Evolutionary conservation across 2,113 vertebrate species (phyloP), one percentile per base, ranked within the genome.

Genomic region (Cavia aperea): DNA sequence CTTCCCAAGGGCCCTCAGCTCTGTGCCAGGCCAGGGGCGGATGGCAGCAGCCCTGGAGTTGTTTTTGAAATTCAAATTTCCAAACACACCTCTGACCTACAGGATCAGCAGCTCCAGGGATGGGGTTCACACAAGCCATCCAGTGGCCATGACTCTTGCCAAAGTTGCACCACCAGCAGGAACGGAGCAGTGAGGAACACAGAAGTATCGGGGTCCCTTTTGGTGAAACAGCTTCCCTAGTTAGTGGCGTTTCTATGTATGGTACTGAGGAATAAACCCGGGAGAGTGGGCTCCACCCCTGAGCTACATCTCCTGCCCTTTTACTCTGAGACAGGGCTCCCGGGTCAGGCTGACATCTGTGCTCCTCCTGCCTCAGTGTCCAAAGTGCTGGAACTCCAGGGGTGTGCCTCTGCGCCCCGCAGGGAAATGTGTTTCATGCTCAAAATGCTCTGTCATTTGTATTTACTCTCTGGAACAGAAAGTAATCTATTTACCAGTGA

Each of bases 401-500:
- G 1, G 11, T 46, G 39, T 12, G 23, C 39, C 72, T 46, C 43
- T 26, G 4, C 2, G 23, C 6, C 9, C 11, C 26, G 43, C 21
- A 86, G 49, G 56, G 51, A 83, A 92, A 36, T 39, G 68, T 31
- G 70, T 29, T 79, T 92, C 46, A 87, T 88, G n/a, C 39, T 93
- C 88, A 82, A 95, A 89, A 81, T 43, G 31, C 39, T 19, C 60
- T 31, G 29, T 31, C 63, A 33, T 65, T 49, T 46, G 39, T 12
- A 84, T 65, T 65, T 62, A 77, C 75, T 70, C 58, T 93, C 82
- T 66, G 58, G 36, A 62, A 82, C 62, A 51, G n/a, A 72, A 29
- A 83, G 49, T 90, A 68, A 90, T 86, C 66, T n/a, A 82, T 72
- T 89, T 43, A 72, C 66, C 18, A 82, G 29, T 86, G 68, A 91